These are phyloP conservation scores for Actias luna DNA, from an alignment of 2,888 invertebrate species.

Conservation along the genomic window DNA sequence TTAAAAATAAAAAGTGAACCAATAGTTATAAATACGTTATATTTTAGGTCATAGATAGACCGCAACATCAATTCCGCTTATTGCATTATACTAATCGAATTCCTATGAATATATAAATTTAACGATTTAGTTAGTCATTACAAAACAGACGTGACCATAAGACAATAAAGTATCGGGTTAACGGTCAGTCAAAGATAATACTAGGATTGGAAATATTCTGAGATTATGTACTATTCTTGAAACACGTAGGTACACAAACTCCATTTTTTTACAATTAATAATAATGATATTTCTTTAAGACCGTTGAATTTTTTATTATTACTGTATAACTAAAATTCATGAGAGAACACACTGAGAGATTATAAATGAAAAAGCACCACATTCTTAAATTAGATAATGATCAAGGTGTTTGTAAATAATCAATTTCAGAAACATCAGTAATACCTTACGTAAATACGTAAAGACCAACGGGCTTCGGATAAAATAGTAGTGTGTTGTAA, in stretches of 20 bases:
- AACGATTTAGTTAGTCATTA: constrained; percentile 55
- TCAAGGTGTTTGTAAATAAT: constrained; percentile 37
- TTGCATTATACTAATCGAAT: constrained; percentile 56
- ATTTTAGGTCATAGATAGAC: constrained; percentile 48
- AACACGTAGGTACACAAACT: not conserved
- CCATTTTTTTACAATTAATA: not conserved
- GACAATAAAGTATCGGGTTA: constrained; percentile 57
- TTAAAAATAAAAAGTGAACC: not conserved
- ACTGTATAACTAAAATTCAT: not conserved
- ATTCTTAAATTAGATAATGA: constrained; percentile 17
- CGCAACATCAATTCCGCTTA: constrained; percentile 37
- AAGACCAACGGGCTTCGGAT: constrained; percentile 41
- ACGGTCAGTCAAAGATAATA: constrained; percentile 52
- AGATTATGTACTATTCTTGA: not conserved
- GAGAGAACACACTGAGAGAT: no score
- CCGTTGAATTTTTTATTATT: not conserved
- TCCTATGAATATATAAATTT: constrained; percentile 52
- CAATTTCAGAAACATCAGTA: constrained; percentile 30
- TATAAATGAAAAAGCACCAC: not conserved
- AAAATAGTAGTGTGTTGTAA: constrained; percentile 38
- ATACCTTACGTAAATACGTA: constrained; percentile 41
- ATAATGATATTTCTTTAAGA: not conserved
- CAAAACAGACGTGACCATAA: constrained; percentile 59
- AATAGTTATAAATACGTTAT: constrained; percentile 20
- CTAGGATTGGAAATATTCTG: constrained; percentile 32